Percentiles rank a stretch among this genome's conserved stretches.
Conservation (phyloP, 2,888 invertebrate species). For the Liodrosophila aerea region DNA sequence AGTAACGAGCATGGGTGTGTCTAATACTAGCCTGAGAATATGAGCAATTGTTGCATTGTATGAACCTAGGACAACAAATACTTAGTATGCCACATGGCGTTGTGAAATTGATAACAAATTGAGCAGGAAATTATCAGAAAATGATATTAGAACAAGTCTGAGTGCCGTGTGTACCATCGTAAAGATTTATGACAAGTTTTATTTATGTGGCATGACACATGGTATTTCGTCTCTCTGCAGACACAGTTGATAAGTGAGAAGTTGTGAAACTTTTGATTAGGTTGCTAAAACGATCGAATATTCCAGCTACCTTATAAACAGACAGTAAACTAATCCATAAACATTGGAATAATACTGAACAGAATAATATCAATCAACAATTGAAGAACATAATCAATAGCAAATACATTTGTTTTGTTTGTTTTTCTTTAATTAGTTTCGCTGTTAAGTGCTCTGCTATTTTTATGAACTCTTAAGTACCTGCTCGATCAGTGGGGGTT, state of each 20-base stretch:
- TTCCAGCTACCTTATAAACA: conserved; percentile 21
- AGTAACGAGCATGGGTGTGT: neutral
- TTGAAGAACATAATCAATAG: neutral
- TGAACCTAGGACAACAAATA: conserved; percentile 55
- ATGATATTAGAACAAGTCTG: conserved; percentile 4
- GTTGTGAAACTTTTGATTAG: conserved; percentile 23
- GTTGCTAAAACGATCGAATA: conserved; percentile 19
- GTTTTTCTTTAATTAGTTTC: neutral
- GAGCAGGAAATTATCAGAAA: conserved; percentile 17
- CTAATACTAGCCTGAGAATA: neutral
- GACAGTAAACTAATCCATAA: too few relatives aligned
- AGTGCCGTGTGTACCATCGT: conserved; percentile 50
- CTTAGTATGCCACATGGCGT: conserved; percentile 28
- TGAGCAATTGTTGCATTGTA: neutral
- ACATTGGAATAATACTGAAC: too few relatives aligned
- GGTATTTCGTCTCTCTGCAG: neutral
- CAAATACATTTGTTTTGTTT: conserved; percentile 4
- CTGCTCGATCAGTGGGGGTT: conserved; percentile 17
- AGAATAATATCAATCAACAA: too few relatives aligned
- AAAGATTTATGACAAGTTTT: too few relatives aligned
- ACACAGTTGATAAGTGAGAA: conserved; percentile 22
- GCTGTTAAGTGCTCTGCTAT: conserved; percentile 5
- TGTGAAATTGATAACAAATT: conserved; percentile 62
- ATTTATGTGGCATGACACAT: conserved; percentile 11
- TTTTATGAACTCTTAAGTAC: conserved; percentile 12